Evolutionary conservation across 35 echinoderm and acorn worm species (phyloP), one percentile per base, ranked within the genome.

Genomic region (Diadema setosum): DNA sequence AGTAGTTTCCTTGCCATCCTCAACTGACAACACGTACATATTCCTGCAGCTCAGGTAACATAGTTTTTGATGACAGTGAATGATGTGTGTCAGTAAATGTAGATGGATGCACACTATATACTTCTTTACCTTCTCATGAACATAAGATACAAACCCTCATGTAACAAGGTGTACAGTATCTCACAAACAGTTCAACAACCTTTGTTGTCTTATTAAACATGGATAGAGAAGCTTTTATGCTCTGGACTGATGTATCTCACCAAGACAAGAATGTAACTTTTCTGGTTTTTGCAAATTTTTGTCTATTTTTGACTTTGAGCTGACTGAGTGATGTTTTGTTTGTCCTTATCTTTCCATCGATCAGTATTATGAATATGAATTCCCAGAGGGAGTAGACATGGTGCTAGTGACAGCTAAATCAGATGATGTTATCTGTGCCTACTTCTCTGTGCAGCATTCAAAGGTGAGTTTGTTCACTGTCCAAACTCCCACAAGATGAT

Each of bases 321-420:
- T 16, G 14, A 55, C 21, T 12, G 18, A 1, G 37, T 27, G 21
- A 15, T 60, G 1, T 60, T 21, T 60, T 60, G 2, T 16, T 55
- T 0, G 18, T 67, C 21, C 37, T 2, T 67, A 12, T 67, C 21
- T 30, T 27, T 31, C 4, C 55, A 2, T 56, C 29, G 33, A 35
- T 35, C 69, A 87, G 85, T 87, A 87, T 55, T 87, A 75, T 78
- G 26, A 48, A 23, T 87, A 87, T 87, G 45, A 76, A 50, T 87
- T 87, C 36, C 65, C 85, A 75, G 14, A 74, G 39, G 61, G 61
- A 31, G 85, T 87, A 27, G 39, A 75, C 5, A 46, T 57, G 35
- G 69, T 87, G 26, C 20, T 87, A 4, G 85, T 78, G 29, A 74
- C 46, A 76, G 84, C 84, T 43, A 70, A 43, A 29, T 75, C 85